These are phyloP conservation scores for Rhinolophus sinicus DNA, from an alignment of 2,113 vertebrate genomes.

Conservation along the genomic window DNA sequence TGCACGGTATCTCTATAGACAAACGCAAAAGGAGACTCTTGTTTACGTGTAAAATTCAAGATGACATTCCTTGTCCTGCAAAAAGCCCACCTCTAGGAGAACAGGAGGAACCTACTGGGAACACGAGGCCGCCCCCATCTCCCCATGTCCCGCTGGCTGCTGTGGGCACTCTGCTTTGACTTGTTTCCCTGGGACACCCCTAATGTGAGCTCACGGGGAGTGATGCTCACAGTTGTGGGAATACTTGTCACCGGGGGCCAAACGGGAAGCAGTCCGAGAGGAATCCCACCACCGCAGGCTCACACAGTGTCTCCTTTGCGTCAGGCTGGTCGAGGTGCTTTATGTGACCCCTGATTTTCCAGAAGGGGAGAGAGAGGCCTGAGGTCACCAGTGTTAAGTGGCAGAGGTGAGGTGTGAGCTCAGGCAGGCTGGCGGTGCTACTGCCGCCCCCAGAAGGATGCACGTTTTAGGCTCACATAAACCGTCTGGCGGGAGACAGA, in stretches of 20 bases:
- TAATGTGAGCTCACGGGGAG: neutral
- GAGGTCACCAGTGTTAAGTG: neutral
- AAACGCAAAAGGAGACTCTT: neutral
- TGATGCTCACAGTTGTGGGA: fast-evolving
- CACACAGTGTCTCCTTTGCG: fast-evolving
- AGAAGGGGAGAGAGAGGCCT: neutral
- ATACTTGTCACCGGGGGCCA: neutral
- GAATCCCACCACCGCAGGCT: fast-evolving
- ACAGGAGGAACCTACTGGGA: neutral
- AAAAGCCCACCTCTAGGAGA: neutral
- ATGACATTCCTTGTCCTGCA: neutral
- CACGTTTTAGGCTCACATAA: neutral
- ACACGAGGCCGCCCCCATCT: fast-evolving
- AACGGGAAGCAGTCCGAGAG: neutral
- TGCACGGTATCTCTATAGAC: neutral
- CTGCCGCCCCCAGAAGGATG: neutral
- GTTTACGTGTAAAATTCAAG: neutral
- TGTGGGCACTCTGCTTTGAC: too few relatives aligned
- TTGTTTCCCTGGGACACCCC: neutral
- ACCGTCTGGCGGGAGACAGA: too few relatives aligned
- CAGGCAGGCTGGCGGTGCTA: neutral
- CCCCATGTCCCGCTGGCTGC: neutral
- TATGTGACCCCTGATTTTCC: neutral
- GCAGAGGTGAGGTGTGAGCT: neutral
- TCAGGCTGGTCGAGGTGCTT: neutral